Evolutionary conservation across 2,113 vertebrate species (phyloP).

Genomic region (Pomatorhinus ruficollis): DNA sequence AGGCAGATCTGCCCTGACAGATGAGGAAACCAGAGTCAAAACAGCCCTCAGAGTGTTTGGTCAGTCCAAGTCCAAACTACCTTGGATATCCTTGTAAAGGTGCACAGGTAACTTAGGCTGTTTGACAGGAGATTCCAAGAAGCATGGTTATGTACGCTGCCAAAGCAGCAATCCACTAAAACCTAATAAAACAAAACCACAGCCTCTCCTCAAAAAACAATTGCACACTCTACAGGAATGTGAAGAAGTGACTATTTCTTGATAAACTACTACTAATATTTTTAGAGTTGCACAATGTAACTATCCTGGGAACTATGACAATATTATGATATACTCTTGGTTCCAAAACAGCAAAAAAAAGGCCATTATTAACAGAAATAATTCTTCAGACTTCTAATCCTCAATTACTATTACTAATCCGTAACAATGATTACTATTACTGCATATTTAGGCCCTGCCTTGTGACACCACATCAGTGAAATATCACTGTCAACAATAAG

Average conservation of each 20-base stretch:
- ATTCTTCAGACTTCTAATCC: background rate
- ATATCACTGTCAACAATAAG: background rate
- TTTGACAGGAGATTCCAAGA: background rate
- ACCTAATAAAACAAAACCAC: background rate
- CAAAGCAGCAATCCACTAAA: background rate
- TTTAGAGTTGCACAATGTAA: background rate
- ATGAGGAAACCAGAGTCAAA: background rate
- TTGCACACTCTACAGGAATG: background rate
- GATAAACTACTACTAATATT: background rate
- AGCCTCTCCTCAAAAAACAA: background rate
- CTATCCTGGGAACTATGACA: background rate
- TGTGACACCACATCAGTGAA: background rate
- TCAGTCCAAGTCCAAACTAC: background rate
- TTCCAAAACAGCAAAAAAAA: background rate
- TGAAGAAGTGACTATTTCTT: background rate
- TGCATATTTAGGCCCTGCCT: background rate
- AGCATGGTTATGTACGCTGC: rapidly evolving
- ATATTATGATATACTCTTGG: background rate
- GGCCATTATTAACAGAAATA: background rate
- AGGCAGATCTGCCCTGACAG: background rate
- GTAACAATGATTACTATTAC: background rate
- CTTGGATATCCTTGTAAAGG: background rate
- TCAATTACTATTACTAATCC: background rate
- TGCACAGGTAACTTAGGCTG: rapidly evolving
- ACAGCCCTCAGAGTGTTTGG: background rate